A percentile compares a stretch with the other conserved stretches of the same genome.
Evolutionary conservation across 2,797 vertebrate genomes (phyloP).

Genomic region (Danio albolineatus): DNA sequence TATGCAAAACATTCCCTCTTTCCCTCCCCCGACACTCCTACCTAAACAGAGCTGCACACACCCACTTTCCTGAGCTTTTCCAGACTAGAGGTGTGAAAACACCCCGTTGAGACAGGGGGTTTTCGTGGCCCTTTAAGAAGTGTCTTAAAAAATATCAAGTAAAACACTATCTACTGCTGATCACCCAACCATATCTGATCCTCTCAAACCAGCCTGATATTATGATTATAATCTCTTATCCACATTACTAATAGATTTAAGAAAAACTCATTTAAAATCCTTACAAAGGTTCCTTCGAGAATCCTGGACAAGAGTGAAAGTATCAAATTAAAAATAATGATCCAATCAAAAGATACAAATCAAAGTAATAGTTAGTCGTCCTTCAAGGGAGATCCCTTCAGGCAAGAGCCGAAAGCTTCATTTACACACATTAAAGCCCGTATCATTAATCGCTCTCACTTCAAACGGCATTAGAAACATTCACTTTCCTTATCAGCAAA

Average conservation of each 20-base stretch:
- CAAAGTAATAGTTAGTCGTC: not conserved
- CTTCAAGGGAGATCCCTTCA: slow-evolving; percentile 1
- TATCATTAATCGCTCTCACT: not conserved
- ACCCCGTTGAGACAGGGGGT: no score
- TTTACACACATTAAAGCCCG: not conserved
- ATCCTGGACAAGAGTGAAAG: not conserved
- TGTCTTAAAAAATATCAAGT: no score
- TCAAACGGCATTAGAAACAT: not conserved
- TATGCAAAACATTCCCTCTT: no score
- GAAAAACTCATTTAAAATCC: not conserved
- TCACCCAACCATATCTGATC: not conserved
- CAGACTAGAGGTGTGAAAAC: no score
- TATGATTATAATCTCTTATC: not conserved
- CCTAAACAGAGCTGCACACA: no score
- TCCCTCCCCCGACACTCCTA: no score
- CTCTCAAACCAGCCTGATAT: not conserved
- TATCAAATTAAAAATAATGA: not conserved
- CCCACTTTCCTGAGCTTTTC: no score
- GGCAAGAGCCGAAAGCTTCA: slow-evolving; percentile 8
- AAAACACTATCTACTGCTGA: no score
- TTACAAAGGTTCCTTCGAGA: not conserved
- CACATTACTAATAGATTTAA: no score
- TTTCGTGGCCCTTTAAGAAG: no score
- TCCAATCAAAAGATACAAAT: not conserved
- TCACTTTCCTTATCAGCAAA: not conserved